These are phyloP conservation scores for Netelia inedita DNA, from an alignment of 2,888 invertebrate species.

Conservation along the genomic window DNA sequence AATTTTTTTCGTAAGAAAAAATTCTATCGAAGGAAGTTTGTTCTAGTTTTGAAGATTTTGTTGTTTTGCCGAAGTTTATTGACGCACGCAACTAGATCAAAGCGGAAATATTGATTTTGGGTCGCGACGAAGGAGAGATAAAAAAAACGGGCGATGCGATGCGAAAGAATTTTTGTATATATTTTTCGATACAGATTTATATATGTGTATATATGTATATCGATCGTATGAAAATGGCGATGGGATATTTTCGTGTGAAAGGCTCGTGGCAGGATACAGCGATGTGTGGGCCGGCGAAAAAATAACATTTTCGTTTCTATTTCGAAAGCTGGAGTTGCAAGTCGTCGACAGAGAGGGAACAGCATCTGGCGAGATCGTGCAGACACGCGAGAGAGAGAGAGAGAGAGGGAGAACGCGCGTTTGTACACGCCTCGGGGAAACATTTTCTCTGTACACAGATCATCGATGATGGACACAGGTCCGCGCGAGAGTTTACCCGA, in stretches of 20 bases:
- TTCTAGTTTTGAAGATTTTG: too few relatives aligned
- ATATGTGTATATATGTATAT: too few relatives aligned
- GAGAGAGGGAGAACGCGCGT: not conserved
- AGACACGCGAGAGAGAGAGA: not conserved
- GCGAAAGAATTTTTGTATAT: slow-evolving; percentile 31
- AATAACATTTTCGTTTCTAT: slow-evolving; percentile 65
- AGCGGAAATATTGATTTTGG: not conserved
- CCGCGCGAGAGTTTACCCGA: slow-evolving; percentile 9
- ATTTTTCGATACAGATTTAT: not conserved
- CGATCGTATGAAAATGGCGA: not conserved
- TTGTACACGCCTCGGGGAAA: slow-evolving; percentile 35
- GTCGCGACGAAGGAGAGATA: slow-evolving; percentile 8
- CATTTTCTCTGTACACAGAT: slow-evolving; percentile 62
- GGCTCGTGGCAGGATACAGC: slow-evolving; percentile 37
- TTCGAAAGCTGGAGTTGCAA: slow-evolving; percentile 39
- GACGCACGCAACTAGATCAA: not conserved
- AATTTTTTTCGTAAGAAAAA: too few relatives aligned
- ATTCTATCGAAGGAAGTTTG: too few relatives aligned
- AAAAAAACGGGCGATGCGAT: not conserved
- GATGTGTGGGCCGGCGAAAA: slow-evolving; percentile 33
- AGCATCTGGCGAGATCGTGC: slow-evolving; percentile 59
- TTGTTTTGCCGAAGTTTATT: too few relatives aligned
- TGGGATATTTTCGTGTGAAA: slow-evolving; percentile 32
- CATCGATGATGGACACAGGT: slow-evolving; percentile 52
- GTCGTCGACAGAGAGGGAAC: not conserved